Percentiles rank a stretch among this genome's conserved stretches.
phyloP scores from a whole-genome alignment of 2,888 invertebrate genomes.

The Patella depressa region DNA sequence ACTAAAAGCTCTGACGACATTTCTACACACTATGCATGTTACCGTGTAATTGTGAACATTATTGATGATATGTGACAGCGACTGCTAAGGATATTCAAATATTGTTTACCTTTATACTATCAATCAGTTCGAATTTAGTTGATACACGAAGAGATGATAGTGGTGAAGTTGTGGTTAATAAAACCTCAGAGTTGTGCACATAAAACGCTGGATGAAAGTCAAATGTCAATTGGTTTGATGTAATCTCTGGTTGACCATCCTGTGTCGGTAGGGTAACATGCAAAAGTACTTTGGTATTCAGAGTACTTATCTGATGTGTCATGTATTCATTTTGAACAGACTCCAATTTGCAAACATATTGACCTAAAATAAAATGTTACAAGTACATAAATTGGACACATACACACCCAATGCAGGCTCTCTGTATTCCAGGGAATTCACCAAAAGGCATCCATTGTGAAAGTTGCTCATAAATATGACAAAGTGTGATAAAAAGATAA shows the following conservation, averaged over 20 bases:
- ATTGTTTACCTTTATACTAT: constrained; percentile 55
- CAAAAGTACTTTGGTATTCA: constrained; percentile 50
- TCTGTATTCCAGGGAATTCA: no score
- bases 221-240: constrained; percentile 45
- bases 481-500: no score
- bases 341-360: constrained; percentile 55
- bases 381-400: no score
- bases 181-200: constrained; percentile 60
- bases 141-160: constrained; percentile 54
- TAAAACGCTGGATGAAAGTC: constrained; percentile 65
- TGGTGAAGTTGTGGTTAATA: constrained; percentile 57
- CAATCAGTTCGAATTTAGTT: constrained; percentile 42
- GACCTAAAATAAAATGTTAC: constrained; percentile 43
- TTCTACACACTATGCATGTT: no score
- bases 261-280: constrained; percentile 43
- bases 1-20: no score
- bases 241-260: constrained; percentile 57
- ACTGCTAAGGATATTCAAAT: no score
- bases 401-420: no score
- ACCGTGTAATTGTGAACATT: no score
- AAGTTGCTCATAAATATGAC: neutral
- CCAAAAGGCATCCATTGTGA: no score
- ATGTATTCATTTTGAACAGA: constrained; percentile 26
- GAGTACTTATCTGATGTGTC: constrained; percentile 48
- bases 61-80: no score